phyloP scores from a whole-genome alignment of 1,140 invertebrate genomes.

The Riptortus pedestris region DNA sequence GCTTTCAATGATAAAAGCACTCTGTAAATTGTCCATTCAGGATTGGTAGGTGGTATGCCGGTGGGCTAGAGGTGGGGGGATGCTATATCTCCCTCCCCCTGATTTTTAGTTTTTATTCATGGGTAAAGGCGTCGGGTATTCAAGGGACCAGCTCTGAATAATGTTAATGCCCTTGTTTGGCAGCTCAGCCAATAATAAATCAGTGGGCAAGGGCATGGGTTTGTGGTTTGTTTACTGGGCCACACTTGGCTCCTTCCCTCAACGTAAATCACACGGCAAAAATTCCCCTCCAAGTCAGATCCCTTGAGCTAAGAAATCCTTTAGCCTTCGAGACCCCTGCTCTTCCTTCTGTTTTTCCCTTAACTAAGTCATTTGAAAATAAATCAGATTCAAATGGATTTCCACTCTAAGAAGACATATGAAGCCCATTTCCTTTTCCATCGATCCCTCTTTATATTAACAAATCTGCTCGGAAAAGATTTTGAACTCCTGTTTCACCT shows the following conservation, averaged over 20 bases:
- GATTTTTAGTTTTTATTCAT: constrained; percentile 21
- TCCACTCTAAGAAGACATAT: neutral
- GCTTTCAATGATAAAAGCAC: constrained; percentile 2
- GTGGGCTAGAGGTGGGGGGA: no score
- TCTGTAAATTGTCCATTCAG: constrained; percentile 8
- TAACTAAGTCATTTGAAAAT: neutral
- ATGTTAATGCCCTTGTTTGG: constrained; percentile 23
- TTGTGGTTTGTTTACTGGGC: constrained; percentile 21
- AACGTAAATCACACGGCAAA: constrained; percentile 1
- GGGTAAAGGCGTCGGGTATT: neutral
- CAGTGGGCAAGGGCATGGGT: neutral
- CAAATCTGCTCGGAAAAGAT: no score
- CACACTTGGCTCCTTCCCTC: constrained; percentile 11
- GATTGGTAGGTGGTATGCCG: neutral
- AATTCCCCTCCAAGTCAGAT: neutral
- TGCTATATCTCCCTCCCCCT: no score
- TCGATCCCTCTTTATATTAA: no score
- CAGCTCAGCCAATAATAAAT: constrained; percentile 23
- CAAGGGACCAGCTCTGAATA: constrained; percentile 17
- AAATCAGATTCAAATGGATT: neutral
- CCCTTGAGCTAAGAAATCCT: neutral
- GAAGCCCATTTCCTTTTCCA: no score
- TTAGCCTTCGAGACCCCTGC: no score
- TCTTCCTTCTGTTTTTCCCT: no score
- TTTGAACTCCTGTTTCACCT: no score